A percentile compares a stretch with the other conserved stretches of the same genome.
Conservation (phyloP, 2,888 invertebrate genomes). For the Tenthredo amoena region DNA sequence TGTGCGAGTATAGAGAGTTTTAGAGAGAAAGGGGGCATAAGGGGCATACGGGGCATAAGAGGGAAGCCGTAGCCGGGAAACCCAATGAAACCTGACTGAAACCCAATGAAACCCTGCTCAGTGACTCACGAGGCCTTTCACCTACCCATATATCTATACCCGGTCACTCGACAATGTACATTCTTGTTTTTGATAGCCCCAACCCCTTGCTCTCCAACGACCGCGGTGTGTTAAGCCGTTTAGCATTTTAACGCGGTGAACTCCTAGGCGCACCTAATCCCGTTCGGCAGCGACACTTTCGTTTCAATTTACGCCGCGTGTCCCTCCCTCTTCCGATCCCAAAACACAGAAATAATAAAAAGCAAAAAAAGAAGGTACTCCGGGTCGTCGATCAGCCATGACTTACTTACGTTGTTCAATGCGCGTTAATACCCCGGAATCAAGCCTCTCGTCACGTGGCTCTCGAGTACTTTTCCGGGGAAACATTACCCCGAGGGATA, state of each 20-base stretch:
- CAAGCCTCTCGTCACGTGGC: slow-evolving; percentile 22
- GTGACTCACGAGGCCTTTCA: slow-evolving; percentile 54
- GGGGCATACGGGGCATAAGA: neutral
- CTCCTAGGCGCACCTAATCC: slow-evolving; percentile 43
- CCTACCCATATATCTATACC: neutral
- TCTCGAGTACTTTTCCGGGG: neutral
- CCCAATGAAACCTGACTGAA: slow-evolving; percentile 51
- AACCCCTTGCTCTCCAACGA: neutral
- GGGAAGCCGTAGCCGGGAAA: slow-evolving; percentile 55
- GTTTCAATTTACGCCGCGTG: slow-evolving; percentile 47
- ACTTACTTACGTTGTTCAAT: neutral
- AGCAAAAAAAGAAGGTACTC: neutral
- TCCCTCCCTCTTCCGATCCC: neutral
- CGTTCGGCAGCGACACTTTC: slow-evolving; percentile 39
- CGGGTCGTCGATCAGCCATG: slow-evolving; percentile 23
- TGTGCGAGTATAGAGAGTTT: slow-evolving; percentile 53
- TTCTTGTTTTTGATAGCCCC: slow-evolving; percentile 51
- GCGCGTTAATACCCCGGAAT: slow-evolving; percentile 12
- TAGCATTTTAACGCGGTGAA: slow-evolving; percentile 51
- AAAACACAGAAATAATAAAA: neutral
- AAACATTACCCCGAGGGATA: neutral
- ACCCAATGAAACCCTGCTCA: slow-evolving; percentile 36
- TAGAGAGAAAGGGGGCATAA: neutral
- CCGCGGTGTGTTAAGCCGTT: slow-evolving; percentile 43
- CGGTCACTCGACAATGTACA: slow-evolving; percentile 21